phyloP scores from a whole-genome alignment of 2,113 vertebrate genomes.

The Scophthalmus maximus region DNA sequence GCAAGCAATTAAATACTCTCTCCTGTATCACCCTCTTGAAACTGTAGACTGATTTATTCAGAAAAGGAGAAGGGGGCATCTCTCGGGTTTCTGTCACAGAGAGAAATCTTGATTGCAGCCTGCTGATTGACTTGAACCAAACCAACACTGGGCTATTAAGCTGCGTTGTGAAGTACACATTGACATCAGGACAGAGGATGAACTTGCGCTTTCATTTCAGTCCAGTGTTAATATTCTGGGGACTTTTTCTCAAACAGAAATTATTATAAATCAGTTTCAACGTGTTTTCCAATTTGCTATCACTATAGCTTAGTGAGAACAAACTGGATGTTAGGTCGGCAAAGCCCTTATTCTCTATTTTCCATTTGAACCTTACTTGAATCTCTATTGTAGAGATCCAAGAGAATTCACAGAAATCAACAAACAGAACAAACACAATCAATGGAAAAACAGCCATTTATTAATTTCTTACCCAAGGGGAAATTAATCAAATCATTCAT shows the following conservation, averaged over 20 bases:
- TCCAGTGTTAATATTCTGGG: no score
- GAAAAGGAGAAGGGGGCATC: constrained; percentile 65
- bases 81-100: constrained; percentile 72
- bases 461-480: constrained; percentile 57
- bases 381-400: not conserved
- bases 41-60: constrained; percentile 77
- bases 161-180: not conserved
- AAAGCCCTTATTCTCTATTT: no score
- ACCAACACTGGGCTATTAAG: not conserved
- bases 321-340: no score
- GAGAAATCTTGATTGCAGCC: constrained; percentile 76
- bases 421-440: constrained; percentile 12
- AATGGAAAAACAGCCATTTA: constrained; percentile 69
- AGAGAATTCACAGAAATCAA: constrained; percentile 8
- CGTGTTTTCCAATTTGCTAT: no score
- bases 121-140: constrained; percentile 71
- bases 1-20: constrained; percentile 80
- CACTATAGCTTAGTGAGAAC: no score
- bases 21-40: constrained; percentile 71
- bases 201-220: no score
- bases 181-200: not conserved
- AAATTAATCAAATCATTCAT: constrained; percentile 50
- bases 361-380: no score
- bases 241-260: no score
- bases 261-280: no score